Conservation (phyloP, 2,113 vertebrate species). For the Leucosticte australis region DNA sequence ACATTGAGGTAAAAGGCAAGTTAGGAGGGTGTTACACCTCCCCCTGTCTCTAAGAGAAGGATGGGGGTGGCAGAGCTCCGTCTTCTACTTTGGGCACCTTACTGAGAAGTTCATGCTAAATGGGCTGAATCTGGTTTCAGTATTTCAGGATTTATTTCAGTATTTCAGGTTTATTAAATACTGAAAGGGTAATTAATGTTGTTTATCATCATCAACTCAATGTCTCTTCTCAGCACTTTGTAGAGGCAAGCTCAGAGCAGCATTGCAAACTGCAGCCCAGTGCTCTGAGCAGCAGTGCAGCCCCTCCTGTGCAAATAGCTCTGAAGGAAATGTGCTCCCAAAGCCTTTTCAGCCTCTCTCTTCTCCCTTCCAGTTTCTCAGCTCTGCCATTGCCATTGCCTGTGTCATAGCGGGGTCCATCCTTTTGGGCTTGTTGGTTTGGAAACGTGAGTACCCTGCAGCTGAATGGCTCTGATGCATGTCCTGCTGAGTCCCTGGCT, state of each 20-base stretch:
- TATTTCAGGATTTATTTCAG: background rate
- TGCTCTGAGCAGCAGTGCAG: background rate
- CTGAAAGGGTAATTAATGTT: background rate
- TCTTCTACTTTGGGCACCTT: background rate
- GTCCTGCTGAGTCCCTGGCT: background rate
- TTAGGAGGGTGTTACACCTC: background rate
- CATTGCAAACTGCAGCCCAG: background rate
- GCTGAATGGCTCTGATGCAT: fast-evolving
- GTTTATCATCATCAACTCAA: background rate
- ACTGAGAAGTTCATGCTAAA: background rate
- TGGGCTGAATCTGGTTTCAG: background rate
- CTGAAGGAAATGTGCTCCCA: background rate
- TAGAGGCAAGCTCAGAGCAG: background rate
- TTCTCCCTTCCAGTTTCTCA: background rate
- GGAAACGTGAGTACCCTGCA: conserved; percentile 38
- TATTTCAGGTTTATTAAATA: background rate
- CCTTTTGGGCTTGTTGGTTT: background rate
- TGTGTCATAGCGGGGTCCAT: background rate
- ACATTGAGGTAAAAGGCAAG: background rate
- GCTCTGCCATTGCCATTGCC: background rate
- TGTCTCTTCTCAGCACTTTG: background rate
- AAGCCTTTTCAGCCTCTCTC: background rate
- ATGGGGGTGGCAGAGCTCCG: background rate
- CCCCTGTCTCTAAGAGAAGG: background rate
- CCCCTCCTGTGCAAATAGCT: background rate